A percentile compares a stretch with the other conserved stretches of the same genome.
These are phyloP conservation scores for Drosophila sucinea DNA, from an alignment of 1,140 invertebrate species.

Conservation along the genomic window DNA sequence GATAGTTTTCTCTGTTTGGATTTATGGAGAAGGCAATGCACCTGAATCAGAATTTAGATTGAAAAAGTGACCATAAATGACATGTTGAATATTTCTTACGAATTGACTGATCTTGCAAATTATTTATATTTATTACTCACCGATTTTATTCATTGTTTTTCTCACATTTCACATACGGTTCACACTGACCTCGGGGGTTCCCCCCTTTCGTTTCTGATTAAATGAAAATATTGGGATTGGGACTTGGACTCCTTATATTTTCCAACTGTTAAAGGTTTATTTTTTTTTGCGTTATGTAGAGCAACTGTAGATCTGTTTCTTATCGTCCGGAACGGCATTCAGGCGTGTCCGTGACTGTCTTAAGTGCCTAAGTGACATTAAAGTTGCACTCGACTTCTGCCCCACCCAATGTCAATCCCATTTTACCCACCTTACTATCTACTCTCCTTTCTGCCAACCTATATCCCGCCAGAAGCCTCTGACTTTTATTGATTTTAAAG, in stretches of 20 bases:
- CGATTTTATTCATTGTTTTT: no score
- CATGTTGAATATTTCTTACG: neutral
- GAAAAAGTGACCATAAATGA: neutral
- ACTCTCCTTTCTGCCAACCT: neutral
- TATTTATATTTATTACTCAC: no score
- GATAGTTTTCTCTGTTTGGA: neutral
- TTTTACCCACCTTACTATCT: slow-evolving; percentile 11
- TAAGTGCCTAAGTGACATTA: slow-evolving; percentile 66
- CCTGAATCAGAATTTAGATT: neutral
- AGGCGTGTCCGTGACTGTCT: slow-evolving; percentile 42
- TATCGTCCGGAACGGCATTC: slow-evolving; percentile 4
- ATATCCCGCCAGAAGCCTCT: slow-evolving; percentile 27
- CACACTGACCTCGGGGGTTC: no score
- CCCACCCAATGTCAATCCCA: neutral
- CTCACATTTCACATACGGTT: no score
- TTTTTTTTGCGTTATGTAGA: neutral
- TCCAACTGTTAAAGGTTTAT: neutral
- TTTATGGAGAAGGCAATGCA: slow-evolving; percentile 14
- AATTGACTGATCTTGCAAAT: neutral
- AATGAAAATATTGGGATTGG: no score
- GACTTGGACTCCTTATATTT: no score
- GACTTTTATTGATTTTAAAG: slow-evolving; percentile 67
- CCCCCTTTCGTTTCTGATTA: no score
- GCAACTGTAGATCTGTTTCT: neutral
- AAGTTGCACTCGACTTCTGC: slow-evolving; percentile 52